These are phyloP conservation scores for Scaptomyza tumidula DNA, from an alignment of 2,888 invertebrate species.

Conservation along the genomic window DNA sequence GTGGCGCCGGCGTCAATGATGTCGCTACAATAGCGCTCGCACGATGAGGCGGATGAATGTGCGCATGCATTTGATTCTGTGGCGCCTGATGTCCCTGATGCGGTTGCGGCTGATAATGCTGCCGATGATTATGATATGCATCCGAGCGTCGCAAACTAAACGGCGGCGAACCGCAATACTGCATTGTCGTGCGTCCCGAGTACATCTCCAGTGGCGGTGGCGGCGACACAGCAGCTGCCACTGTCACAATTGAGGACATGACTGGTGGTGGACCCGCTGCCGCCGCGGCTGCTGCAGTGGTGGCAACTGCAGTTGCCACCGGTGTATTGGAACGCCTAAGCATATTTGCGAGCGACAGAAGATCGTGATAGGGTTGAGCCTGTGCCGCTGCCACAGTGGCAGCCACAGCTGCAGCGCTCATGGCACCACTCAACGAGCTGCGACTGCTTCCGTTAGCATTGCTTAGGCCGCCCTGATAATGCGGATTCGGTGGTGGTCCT, in stretches of 20 bases:
- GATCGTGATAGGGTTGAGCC: slow-evolving; percentile 62
- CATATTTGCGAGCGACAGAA: slow-evolving; percentile 54
- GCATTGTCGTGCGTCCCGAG: slow-evolving; percentile 76
- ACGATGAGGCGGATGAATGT: slow-evolving; percentile 68
- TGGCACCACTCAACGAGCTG: slow-evolving; percentile 66
- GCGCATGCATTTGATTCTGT: slow-evolving; percentile 76
- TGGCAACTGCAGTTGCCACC: slow-evolving; percentile 44
- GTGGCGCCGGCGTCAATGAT: slow-evolving; percentile 85
- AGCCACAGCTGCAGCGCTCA: slow-evolving; percentile 70
- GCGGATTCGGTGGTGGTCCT: slow-evolving; percentile 54
- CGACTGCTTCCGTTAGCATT: slow-evolving; percentile 68
- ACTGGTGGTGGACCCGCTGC: slow-evolving; percentile 46
- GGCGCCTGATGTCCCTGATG: slow-evolving; percentile 77
- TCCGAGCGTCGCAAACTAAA: slow-evolving; percentile 68
- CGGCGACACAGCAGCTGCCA: slow-evolving; percentile 72
- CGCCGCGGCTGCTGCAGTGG: slow-evolving; percentile 3
- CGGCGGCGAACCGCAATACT: slow-evolving; percentile 83
- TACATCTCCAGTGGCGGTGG: slow-evolving; percentile 78
- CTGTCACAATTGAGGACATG: slow-evolving; percentile 55
- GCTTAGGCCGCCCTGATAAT: slow-evolving; percentile 62
- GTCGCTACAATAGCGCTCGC: slow-evolving; percentile 68
- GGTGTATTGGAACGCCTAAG: slow-evolving; percentile 41
- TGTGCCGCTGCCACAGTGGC: slow-evolving; percentile 69
- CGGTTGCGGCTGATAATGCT: slow-evolving; percentile 70
- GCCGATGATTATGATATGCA: slow-evolving; percentile 67